Evolutionary conservation across 1,140 invertebrate genomes (phyloP).

Genomic region (Octopus bimaculoides): DNA sequence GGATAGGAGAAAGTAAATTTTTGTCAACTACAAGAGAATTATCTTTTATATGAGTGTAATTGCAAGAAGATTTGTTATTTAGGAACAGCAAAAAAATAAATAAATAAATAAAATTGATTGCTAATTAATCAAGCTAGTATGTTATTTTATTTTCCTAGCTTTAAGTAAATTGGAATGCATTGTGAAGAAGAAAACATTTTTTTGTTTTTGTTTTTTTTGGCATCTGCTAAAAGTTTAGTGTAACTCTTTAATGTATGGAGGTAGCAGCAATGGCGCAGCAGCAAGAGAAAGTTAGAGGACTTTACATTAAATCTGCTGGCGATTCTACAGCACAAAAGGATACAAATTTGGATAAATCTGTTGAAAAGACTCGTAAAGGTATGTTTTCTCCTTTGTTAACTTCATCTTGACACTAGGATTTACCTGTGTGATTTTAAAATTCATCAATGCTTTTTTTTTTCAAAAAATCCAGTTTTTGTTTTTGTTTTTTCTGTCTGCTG

Average conservation of each 20-base stretch:
- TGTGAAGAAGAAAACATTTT: neutral
- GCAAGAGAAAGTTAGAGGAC: neutral
- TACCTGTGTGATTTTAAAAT: neutral
- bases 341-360: neutral
- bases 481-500: neutral
- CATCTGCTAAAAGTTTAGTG: neutral
- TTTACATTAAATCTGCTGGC: neutral
- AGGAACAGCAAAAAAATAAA: too few species aligned
- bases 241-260: neutral
- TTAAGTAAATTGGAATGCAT: too few species aligned
- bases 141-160: too few species aligned
- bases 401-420: too few species aligned
- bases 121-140: too few species aligned
- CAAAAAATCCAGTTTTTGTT: neutral
- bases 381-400: neutral
- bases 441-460: neutral
- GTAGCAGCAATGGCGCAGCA: constrained; percentile 7
- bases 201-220: neutral
- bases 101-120: too few species aligned
- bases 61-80: too few species aligned
- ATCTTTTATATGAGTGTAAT: too few species aligned
- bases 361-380: neutral
- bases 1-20: too few species aligned
- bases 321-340: neutral
- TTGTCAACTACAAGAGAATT: too few species aligned